Evolutionary conservation across 2,797 vertebrate species (phyloP), one percentile per base, ranked within the genome.

Genomic region (Lacerta viridis): DNA sequence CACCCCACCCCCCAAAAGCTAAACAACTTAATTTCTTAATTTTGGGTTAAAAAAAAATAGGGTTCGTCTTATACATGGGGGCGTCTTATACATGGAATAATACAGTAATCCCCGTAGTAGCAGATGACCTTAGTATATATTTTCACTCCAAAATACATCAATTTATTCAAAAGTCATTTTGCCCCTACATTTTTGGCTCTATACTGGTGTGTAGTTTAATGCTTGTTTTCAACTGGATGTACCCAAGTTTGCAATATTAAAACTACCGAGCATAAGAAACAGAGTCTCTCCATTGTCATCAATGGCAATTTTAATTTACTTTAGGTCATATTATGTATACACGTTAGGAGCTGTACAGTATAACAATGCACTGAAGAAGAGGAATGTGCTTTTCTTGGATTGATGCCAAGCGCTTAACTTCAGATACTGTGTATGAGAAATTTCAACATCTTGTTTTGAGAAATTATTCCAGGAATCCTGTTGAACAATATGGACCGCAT

Each of bases 71-170:
- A 50, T 50, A 50, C 50, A 50, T 11, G 3, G 50, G 50, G 50
- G 50, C 11, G 3, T 50, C 50, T 50, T 50, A 50, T 50, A 50
- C 50, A 50, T 11, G 3, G 50, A 50, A 50, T 13, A 50, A 50
- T 50, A 50, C 11, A 3, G 50, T 50, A 50, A 83, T 36, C 43
- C 76, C 43, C 55, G 17, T 25, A 50, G 66, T 25, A 50, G 66
- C 20, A 6, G 25, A 25, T 88, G 59, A 82, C 83, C 11, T 76
- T 8, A 81, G 89, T 83, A 84, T 66, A 27, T 82, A 15, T 33
- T 74, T 90, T 91, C 90, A 81, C 84, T 88, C 41, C 46, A 3
- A 82, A 83, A 87, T 72, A 50, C 69, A 66, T 50, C 66, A 88
- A 13, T 4, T 15, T 61, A 23, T 39, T 66, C 85, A 90, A 33